Base-by-base conservation (phyloP, 2,797 vertebrate species). In the Hippoglossus hippoglossus region DNA sequence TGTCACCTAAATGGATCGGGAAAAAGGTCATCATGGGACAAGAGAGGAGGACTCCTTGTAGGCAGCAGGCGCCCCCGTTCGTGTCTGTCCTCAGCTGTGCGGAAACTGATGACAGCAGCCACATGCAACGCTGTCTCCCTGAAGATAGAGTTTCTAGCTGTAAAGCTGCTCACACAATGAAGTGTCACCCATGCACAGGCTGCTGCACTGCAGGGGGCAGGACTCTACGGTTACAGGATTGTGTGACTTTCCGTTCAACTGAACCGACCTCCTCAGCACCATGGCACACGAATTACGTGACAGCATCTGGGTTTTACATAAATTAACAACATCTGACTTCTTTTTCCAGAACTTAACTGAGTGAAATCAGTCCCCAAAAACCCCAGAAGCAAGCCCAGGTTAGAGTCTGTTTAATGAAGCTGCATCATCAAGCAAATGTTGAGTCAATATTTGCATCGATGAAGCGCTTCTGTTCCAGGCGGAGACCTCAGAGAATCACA, bases 81-180 rank as follows among this genome's bases (percentile, higher is more conserved):
- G 44, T 69, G 49, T 90, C 89, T 88, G 83, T 94, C 90, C 76
- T 70, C 84, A 64, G 9, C 73, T 69, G 16, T 36, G 67, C 80
- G 85, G 70, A 83, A 88, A 62, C 61, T 67, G 90, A 61, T 92
- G 92, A 94, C 89, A 93, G 54, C 73, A 52, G 64, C 67, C 75
- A 76, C 83, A 80, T 59, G 73, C 56, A 47, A 77, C 65, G 51
- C 77, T 74, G 84, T 86, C 76, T 67, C 36, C 58, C 69, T 79
- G 47, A 77, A 91, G 91, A 89, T 92, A 71, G 67, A 78, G 89
- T 94, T 92, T 91, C 92, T 87, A 62, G 77, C 75, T 63, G 80
- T 80, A 77, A 82, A 87, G 70, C 63, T n/a, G 49, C 61, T 51
- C 53, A 34, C 72, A 87, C 84, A 89, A 82, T 78, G 75, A 77